phyloP scores from a whole-genome alignment of 2,797 vertebrate species.

The Urophycis tenuis region DNA sequence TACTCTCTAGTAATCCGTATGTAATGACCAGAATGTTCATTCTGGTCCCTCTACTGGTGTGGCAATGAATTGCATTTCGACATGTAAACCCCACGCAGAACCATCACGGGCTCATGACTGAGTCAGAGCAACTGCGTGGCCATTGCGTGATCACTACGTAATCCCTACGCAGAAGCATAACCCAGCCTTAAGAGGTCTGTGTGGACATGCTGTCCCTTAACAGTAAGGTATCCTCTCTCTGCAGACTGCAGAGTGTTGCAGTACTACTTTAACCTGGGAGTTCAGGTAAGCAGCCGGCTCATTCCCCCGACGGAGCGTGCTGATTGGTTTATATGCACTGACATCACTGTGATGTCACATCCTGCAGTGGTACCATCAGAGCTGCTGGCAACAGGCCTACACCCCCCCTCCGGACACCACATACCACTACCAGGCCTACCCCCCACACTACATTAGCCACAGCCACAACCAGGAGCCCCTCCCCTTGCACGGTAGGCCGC shows the following conservation, averaged over 20 bases:
- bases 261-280: conserved; percentile 92
- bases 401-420: conserved; percentile 35
- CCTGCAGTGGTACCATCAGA: conserved; percentile 83
- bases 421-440: conserved; percentile 63
- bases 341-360: background rate
- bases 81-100: too few species aligned
- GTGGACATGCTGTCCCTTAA: too few species aligned
- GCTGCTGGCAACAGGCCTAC: conserved; percentile 78
- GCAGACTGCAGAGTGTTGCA: conserved; percentile 87
- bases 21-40: too few species aligned
- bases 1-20: too few species aligned
- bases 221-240: conserved; percentile 25
- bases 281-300: conserved; percentile 72
- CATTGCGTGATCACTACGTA: too few species aligned
- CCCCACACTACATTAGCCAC: conserved; percentile 58
- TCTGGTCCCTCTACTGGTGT: too few species aligned
- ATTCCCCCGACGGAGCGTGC: background rate
- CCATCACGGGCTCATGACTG: too few species aligned
- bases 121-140: too few species aligned
- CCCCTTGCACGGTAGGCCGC: conserved; percentile 32
- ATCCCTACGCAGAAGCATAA: too few species aligned
- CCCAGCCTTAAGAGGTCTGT: too few species aligned
- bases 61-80: too few species aligned
- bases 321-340: background rate
- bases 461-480: conserved; percentile 43